Evolutionary conservation across 2,113 vertebrate genomes (phyloP).

Genomic region (Chlorodrepanis virens): DNA sequence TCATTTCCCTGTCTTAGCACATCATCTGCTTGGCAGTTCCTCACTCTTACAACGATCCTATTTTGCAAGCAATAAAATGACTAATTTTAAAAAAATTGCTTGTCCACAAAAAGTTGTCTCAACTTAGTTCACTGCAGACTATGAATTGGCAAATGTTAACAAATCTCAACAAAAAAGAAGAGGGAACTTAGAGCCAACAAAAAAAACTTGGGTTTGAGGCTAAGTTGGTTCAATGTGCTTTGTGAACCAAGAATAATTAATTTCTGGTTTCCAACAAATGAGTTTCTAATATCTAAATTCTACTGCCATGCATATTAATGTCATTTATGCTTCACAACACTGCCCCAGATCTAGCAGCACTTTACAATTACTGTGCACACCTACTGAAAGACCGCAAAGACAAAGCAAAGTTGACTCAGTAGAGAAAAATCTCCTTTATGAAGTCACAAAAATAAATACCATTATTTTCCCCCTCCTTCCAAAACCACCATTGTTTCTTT

Average conservation of each 20-base stretch:
- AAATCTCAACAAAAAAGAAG: neutral
- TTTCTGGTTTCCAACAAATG: neutral
- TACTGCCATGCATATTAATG: neutral
- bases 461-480: neutral
- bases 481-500: neutral
- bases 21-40: neutral
- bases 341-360: neutral
- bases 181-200: neutral
- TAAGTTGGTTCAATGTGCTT: neutral
- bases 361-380: neutral
- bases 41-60: neutral
- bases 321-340: neutral
- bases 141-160: neutral
- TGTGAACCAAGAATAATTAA: neutral
- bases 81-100: neutral
- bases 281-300: neutral
- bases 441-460: neutral
- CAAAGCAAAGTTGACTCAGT: neutral
- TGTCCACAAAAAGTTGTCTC: neutral
- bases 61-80: neutral
- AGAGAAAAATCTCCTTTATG: neutral
- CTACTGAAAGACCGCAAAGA: neutral
- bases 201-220: neutral
- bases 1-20: neutral
- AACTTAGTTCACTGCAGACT: neutral